A percentile compares a stretch with the other conserved stretches of the same genome.
Conservation (phyloP, 2,797 vertebrate species). For the Lates japonicus region DNA sequence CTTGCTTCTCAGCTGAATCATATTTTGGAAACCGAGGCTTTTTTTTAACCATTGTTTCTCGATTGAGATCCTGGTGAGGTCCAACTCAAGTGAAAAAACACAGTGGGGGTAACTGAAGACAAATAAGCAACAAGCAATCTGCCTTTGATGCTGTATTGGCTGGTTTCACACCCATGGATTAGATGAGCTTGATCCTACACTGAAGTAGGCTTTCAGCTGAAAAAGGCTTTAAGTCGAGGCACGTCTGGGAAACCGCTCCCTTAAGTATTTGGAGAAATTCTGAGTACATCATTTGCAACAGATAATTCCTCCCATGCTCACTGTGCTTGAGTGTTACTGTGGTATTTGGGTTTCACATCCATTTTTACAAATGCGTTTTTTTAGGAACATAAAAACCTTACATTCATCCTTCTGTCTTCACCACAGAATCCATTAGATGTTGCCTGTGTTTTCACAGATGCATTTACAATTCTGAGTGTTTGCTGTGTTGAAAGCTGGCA, state of each 20-base stretch:
- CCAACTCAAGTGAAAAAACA: slow-evolving; percentile 40
- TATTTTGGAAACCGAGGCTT: slow-evolving; percentile 27
- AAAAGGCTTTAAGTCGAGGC: slow-evolving; percentile 31
- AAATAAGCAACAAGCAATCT: slow-evolving; percentile 42
- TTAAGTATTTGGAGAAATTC: slow-evolving; percentile 35
- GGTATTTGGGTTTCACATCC: slow-evolving; percentile 3
- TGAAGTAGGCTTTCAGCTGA: slow-evolving; percentile 37
- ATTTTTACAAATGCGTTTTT: neutral
- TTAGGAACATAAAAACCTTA: neutral
- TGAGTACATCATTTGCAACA: slow-evolving; percentile 19
- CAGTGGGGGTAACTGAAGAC: neutral
- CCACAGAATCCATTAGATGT: slow-evolving; percentile 10
- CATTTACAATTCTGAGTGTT: slow-evolving; percentile 5
- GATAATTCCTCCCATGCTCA: slow-evolving; percentile 21
- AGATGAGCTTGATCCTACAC: slow-evolving; percentile 44
- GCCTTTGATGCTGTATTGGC: slow-evolving; percentile 40
- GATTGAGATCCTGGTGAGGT: slow-evolving; percentile 40
- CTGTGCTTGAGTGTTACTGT: neutral
- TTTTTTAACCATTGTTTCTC: slow-evolving; percentile 9
- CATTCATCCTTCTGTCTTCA: slow-evolving; percentile 8
- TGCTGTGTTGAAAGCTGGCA: slow-evolving; percentile 8
- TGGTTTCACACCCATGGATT: slow-evolving; percentile 54
- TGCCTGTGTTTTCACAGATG: slow-evolving; percentile 12
- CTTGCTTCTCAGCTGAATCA: slow-evolving; percentile 14
- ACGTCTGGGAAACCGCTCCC: slow-evolving; percentile 21